Percentiles rank a stretch among this genome's conserved stretches.
phyloP scores from a whole-genome alignment of 2,797 vertebrate genomes.

The Ceryle rudis region DNA sequence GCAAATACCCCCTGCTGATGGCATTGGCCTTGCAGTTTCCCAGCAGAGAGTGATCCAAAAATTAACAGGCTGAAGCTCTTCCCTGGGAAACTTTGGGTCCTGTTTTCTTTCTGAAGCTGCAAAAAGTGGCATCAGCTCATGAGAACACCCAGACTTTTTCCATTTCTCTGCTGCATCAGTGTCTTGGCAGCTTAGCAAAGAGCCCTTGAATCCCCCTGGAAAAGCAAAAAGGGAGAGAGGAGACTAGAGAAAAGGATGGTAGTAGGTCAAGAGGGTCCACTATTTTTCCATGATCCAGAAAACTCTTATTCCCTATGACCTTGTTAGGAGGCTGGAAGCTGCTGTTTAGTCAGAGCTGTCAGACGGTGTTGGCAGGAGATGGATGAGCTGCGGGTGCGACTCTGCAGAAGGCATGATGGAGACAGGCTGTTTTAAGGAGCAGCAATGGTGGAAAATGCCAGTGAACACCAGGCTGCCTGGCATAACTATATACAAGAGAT shows the following conservation, averaged over 20 bases:
- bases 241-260: not conserved
- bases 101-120: not conserved
- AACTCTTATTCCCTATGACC: not conserved
- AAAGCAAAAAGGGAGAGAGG: not conserved
- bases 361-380: slow-evolving; percentile 2
- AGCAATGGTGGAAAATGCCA: not conserved
- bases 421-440: not conserved
- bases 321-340: slow-evolving; percentile 9
- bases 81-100: not conserved
- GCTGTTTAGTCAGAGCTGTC: slow-evolving; percentile 28
- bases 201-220: not conserved
- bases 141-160: not conserved
- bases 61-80: not conserved
- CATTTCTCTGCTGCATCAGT: not conserved
- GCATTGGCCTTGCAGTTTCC: not conserved
- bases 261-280: not conserved
- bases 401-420: not conserved
- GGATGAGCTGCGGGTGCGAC: not conserved
- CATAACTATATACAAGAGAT: not conserved
- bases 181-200: not conserved
- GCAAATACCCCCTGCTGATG: fast-evolving
- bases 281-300: not conserved
- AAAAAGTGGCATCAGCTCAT: not conserved
- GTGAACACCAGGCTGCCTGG: not conserved
- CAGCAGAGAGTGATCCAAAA: not conserved